Percentiles rank a stretch among this genome's conserved stretches.
These are phyloP conservation scores for Globia sparganii DNA, from an alignment of 2,888 invertebrate species.

Conservation along the genomic window DNA sequence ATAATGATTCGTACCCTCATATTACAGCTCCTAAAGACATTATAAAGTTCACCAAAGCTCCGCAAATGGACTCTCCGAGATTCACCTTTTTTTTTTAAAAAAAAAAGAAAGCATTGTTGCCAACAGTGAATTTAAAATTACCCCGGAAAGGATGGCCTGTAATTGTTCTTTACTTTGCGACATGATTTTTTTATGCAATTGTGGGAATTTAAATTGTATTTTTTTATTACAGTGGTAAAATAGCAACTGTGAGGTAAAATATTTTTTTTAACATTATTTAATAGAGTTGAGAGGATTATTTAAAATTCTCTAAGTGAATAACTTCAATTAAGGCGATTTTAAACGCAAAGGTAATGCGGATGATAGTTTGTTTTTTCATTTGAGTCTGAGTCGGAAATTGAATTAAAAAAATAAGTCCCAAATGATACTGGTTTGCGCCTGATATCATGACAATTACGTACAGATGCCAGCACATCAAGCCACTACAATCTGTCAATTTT, in stretches of 20 bases:
- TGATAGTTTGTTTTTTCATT: background rate
- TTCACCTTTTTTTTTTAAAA: conserved; percentile 52
- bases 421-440: background rate
- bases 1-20: conserved; percentile 48
- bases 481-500: no score
- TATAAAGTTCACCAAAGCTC: conserved; percentile 48
- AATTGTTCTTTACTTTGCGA: conserved; percentile 43
- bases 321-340: background rate
- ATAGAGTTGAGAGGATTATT: background rate
- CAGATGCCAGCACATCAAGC: no score
- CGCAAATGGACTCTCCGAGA: conserved; percentile 51
- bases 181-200: conserved; percentile 28
- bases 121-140: conserved; percentile 45
- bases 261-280: background rate
- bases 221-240: conserved; percentile 1
- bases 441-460: background rate
- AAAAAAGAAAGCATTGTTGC: conserved; percentile 46
- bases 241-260: background rate
- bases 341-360: background rate
- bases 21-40: conserved; percentile 55
- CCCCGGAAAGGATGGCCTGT: conserved; percentile 63
- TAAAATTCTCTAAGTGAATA: background rate
- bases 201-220: background rate
- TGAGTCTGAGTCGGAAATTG: background rate
- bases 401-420: background rate